Percentiles rank a stretch among this genome's conserved stretches.
Evolutionary conservation across 2,888 invertebrate genomes (phyloP).

Genomic region (Oscheius myriophilus): DNA sequence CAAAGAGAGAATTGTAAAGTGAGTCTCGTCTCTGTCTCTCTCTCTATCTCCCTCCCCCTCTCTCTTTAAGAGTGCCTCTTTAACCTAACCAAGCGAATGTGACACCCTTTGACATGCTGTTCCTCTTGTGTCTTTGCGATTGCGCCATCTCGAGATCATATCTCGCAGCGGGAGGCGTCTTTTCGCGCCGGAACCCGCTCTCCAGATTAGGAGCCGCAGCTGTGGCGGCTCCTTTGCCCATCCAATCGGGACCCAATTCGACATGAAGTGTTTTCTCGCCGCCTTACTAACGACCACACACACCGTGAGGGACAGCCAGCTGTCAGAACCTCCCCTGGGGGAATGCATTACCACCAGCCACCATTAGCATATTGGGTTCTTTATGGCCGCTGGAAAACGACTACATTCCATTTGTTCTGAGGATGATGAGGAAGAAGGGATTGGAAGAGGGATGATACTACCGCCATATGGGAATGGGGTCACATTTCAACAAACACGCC

Average conservation of each 20-base stretch:
- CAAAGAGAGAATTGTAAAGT: slow-evolving; percentile 27
- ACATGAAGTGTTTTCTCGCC: slow-evolving; percentile 28
- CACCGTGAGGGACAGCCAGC: not conserved
- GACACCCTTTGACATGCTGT: no score
- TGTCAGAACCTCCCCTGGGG: slow-evolving; percentile 1
- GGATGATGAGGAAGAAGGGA: slow-evolving; percentile 6
- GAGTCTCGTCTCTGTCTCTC: not conserved
- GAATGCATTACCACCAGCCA: slow-evolving; percentile 6
- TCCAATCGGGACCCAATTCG: slow-evolving; percentile 26
- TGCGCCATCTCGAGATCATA: not conserved
- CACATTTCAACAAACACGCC: slow-evolving; percentile 17
- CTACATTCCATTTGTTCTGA: not conserved
- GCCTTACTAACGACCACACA: slow-evolving; percentile 11
- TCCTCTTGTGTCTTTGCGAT: not conserved
- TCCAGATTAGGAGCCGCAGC: no score
- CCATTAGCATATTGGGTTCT: slow-evolving; percentile 27
- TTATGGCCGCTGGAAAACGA: slow-evolving; percentile 6
- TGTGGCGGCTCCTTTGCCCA: slow-evolving; percentile 11
- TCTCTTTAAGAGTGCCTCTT: no score
- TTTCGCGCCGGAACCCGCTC: not conserved
- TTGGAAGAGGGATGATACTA: slow-evolving; percentile 9
- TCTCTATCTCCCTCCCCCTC: no score
- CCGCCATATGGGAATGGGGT: slow-evolving; percentile 12
- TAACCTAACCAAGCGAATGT: no score
- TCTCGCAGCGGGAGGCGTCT: slow-evolving; percentile 16